Evolutionary conservation across 2,888 invertebrate species (phyloP).

Genomic region (Troilus luridus): DNA sequence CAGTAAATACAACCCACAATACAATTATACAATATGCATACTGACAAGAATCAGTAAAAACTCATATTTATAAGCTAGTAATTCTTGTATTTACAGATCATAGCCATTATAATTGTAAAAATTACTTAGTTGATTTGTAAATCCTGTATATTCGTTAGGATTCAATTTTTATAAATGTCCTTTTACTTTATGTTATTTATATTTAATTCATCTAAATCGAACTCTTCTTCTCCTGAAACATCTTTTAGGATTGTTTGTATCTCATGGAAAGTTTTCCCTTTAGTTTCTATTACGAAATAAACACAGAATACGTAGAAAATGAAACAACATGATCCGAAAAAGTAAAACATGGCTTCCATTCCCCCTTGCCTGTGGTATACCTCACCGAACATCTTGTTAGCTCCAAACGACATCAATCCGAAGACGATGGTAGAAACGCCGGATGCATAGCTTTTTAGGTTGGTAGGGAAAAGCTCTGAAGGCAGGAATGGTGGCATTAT

Average conservation of each 20-base stretch:
- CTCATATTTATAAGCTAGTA: no score
- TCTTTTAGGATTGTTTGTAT: conserved; percentile 62
- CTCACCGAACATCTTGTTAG: conserved; percentile 61
- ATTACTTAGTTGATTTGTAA: background rate
- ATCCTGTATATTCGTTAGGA: background rate
- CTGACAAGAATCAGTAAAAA: no score
- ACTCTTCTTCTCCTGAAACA: background rate
- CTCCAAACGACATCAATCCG: conserved; percentile 62
- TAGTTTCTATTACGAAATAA: conserved; percentile 64
- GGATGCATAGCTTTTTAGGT: conserved; percentile 64
- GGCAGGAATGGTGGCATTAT: conserved; percentile 66
- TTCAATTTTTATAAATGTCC: background rate
- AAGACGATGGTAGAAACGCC: conserved; percentile 62
- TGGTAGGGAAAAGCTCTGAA: conserved; percentile 64
- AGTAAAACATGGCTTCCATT: conserved; percentile 61
- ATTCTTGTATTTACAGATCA: no score
- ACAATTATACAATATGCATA: no score
- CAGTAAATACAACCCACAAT: no score
- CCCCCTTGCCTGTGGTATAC: conserved; percentile 60
- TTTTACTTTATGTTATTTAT: background rate
- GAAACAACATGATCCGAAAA: conserved; percentile 61
- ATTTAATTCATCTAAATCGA: background rate
- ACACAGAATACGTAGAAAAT: conserved; percentile 60
- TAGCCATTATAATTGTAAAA: background rate
- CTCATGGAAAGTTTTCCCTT: conserved; percentile 64